A percentile compares a stretch with the other conserved stretches of the same genome.
Evolutionary conservation across 2,888 invertebrate genomes (phyloP).

Genomic region (Lordiphosa andalusiaca): DNA sequence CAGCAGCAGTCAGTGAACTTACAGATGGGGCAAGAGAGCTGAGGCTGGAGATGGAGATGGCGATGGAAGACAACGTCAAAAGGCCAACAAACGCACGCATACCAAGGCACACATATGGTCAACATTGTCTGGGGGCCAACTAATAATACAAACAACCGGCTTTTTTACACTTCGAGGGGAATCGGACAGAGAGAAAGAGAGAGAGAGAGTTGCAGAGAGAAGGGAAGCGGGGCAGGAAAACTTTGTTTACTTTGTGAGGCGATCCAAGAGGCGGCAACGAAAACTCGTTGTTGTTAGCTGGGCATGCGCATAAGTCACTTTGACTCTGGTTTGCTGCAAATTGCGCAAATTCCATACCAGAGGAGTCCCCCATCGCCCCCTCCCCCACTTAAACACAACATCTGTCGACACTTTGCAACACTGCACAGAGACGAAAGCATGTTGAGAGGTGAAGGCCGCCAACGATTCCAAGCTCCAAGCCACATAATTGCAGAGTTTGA

Average conservation of each 20-base stretch:
- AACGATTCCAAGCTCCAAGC: constrained; percentile 12
- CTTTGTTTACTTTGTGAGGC: constrained; percentile 24
- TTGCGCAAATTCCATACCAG: constrained; percentile 63
- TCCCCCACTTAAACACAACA: constrained; percentile 25
- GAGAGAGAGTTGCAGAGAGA: constrained; percentile 9
- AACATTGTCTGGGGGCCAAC: constrained; percentile 41
- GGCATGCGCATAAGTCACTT: constrained; percentile 69
- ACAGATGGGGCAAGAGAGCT: constrained; percentile 20
- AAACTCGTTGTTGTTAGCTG: constrained; percentile 19
- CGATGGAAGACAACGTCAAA: constrained; percentile 31
- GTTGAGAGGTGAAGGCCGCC: constrained; percentile 66
- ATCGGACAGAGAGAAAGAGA: constrained; percentile 7
- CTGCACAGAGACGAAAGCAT: constrained; percentile 20
- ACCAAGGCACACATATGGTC: constrained; percentile 42
- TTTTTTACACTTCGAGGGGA: constrained; percentile 12
- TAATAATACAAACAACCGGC: constrained; percentile 43
- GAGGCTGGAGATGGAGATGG: not conserved
- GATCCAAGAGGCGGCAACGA: constrained; percentile 3
- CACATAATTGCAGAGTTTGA: constrained; percentile 7
- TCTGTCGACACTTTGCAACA: constrained; percentile 66
- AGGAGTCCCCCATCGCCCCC: constrained; percentile 7
- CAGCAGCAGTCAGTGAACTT: constrained; percentile 47
- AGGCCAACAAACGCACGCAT: constrained; percentile 43
- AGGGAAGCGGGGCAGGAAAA: constrained; percentile 22
- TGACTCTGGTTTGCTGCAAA: constrained; percentile 40